Base-by-base conservation (phyloP, 2,113 vertebrate species). In the Eira barbara region DNA sequence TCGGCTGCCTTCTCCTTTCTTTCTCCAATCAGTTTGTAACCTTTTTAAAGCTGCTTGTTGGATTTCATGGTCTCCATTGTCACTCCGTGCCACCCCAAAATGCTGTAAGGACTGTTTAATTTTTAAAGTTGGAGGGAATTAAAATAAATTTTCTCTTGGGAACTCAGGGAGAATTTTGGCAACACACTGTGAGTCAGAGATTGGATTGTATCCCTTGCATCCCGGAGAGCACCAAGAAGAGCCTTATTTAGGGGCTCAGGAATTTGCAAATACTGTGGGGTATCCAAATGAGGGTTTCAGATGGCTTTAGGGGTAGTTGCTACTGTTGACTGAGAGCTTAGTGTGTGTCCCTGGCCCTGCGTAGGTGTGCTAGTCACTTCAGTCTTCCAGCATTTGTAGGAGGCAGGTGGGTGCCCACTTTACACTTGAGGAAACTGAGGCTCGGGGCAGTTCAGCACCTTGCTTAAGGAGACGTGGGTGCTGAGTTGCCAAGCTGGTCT, bases 101-200 rank as follows among this genome's bases (percentile, higher is more conserved):
- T 88, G 97, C 55, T 94, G 95, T 74, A 92, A 96, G 88, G 88
- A 95, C 81, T 55, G 81, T 92, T 73, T 96, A 59, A 95, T 96
- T 98, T 98, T 98, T 97, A 69, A 98, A 98, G 92, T 97, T 95
- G 95, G 76, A 92, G 76, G 94, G 92, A 97, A 98, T 98, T 80
- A 89, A 98, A 83, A 97, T 94, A 94, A 87, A 92, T 83, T 97
- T 96, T 82, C 94, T 85, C 95, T 78, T 73, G 96, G 96, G 90
- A 92, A 88, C 79, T 74, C 5, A n/a, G 71, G 69, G 74, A 95
- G 95, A 94, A 91, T 97, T 96, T 96, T 92, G 94, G 92, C 59
- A 88, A 81, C 55, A 47, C 23, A 2, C 4, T 18, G 87, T 84
- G 96, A 95, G 79, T 87, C 79, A 97, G 92, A 84, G 93, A 81